phyloP scores from a whole-genome alignment of 2,797 vertebrate species.

The Loriculus beryllinus region DNA sequence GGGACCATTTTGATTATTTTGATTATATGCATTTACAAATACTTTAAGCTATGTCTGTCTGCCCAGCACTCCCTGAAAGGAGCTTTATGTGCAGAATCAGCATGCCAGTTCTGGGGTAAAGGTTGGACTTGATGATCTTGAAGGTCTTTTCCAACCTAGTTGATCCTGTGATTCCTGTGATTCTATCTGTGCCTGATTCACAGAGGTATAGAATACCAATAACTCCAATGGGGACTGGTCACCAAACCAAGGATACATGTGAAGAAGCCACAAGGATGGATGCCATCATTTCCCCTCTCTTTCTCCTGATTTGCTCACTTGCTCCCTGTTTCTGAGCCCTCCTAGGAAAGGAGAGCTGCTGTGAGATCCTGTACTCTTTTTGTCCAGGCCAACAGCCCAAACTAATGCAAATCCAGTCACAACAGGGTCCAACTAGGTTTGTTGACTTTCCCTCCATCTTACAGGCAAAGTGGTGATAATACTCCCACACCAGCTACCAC shows the following conservation, averaged over 20 bases:
- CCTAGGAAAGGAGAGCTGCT: not conserved
- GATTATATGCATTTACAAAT: not conserved
- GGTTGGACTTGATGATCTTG: too few relatives aligned
- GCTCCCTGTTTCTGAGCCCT: not conserved
- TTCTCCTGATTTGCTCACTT: not conserved
- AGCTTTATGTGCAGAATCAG: too few relatives aligned
- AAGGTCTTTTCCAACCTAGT: too few relatives aligned
- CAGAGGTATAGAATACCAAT: not conserved
- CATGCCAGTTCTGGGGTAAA: too few relatives aligned
- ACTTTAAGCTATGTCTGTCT: not conserved
- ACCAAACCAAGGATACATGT: not conserved
- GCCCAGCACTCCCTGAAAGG: too few relatives aligned
- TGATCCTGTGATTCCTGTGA: too few relatives aligned
- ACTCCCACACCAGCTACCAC: not conserved
- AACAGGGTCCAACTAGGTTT: not conserved
- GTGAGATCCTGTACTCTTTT: not conserved
- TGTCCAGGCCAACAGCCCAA: not conserved
- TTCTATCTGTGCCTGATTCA: not conserved
- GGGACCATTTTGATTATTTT: not conserved
- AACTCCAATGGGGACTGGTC: not conserved
- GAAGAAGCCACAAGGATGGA: not conserved
- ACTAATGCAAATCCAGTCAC: not conserved
- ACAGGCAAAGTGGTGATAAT: not conserved
- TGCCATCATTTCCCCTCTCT: not conserved
- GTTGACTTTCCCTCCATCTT: not conserved